Base-by-base conservation (phyloP, 2,888 invertebrate genomes). In the Tolmerus cingulatus region DNA sequence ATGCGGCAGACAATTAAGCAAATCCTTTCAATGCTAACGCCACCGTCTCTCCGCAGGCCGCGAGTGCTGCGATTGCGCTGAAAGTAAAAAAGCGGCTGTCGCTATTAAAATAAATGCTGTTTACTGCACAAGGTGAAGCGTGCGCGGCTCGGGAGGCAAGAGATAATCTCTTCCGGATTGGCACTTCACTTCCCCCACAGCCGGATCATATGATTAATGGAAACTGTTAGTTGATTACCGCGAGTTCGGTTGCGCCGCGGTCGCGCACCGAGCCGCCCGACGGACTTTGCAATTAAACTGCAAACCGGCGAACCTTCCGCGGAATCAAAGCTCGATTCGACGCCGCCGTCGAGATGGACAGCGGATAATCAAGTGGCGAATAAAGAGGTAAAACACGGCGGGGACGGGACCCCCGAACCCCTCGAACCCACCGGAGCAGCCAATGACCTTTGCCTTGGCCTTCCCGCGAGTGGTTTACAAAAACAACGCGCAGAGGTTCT, bases 401-500 rank as follows among this genome's bases (percentile, higher is more conserved):
- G n/a, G 30, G 8, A 76, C 14, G n/a, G 30, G 2, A 76, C 19
- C n/a, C 37, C 76, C 37, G 66, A 23, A n/a, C n/a, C 55, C 16
- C 55, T 3, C 14, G 2, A 14, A 2, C 12, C 3, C 43, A n/a
- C 51, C n/a, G n/a, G 76, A 76, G 34, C 76, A 76, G 76, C 76
- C 76, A 37, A 37, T 76, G 76, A 76, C 76, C 76, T 76, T 76
- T 76, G 76, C 76, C 76, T 76, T 76, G 76, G 76, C 76, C 76
- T 76, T 37, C 76, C 74, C n/a, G 37, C 9, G 76, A 76, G 8
- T 37, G 76, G 12, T 34, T 12, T n/a, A 37, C 14, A 37, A 76
- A 76, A 76, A 27, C 66, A 27, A 66, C 34, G 34, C 34, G 5
- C 30, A 30, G 27, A 8, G 37, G 30, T 74, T 30, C 27, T 34